These are phyloP conservation scores for Spea multiplicata DNA, from an alignment of 2,113 vertebrate genomes.

Conservation along the genomic window DNA sequence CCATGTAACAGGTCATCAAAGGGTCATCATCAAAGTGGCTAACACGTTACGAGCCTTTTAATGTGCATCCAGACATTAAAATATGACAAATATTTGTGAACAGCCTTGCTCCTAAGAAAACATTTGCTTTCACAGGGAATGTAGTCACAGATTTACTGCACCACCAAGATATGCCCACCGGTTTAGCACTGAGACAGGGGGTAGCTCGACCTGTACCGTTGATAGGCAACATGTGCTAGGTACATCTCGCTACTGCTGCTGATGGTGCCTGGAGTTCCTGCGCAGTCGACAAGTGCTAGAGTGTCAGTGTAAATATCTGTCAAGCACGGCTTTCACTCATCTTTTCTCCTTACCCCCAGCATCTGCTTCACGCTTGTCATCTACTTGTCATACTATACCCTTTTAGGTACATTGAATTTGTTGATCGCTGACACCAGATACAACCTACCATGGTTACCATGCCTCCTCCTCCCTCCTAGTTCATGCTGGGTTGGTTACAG, in stretches of 20 bases:
- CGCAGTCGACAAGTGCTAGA: conserved; percentile 53
- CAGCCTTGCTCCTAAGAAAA: conserved; percentile 24
- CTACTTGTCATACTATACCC: conserved; percentile 69
- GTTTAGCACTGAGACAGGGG: background rate
- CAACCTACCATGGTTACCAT: background rate
- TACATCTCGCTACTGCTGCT: conserved; percentile 33
- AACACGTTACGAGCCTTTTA: no score
- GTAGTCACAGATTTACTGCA: conserved; percentile 24
- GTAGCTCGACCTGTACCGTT: background rate
- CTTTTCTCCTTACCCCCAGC: conserved; percentile 55
- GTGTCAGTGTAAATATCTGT: conserved; percentile 51
- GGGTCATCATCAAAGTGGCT: no score
- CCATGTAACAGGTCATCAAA: background rate
- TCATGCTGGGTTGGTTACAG: conserved; percentile 45
- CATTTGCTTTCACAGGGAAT: conserved; percentile 26
- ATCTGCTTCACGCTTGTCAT: conserved; percentile 80
- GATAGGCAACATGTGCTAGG: background rate
- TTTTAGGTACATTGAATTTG: conserved; percentile 73
- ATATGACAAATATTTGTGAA: conserved; percentile 21
- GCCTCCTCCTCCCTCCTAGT: conserved; percentile 50
- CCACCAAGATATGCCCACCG: conserved; percentile 5
- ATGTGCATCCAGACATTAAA: background rate
- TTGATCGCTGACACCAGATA: conserved; percentile 58
- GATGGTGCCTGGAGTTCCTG: conserved; percentile 49
- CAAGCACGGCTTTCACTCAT: background rate